A percentile compares a stretch with the other conserved stretches of the same genome.
Conservation (phyloP, 2,888 invertebrate genomes). For the Torymus tubicola region DNA sequence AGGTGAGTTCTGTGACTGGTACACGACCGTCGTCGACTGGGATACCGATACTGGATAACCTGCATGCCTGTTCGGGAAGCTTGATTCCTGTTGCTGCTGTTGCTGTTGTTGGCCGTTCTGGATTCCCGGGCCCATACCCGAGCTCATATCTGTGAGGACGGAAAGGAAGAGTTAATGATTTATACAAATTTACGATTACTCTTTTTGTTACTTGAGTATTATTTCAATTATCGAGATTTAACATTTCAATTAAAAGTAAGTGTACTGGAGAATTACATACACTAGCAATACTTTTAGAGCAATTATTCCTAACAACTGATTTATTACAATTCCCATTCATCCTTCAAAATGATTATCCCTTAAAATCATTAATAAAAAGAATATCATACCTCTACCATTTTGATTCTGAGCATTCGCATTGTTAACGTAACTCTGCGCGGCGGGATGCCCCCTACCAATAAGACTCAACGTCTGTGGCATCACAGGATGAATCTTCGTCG, state of each 20-base stretch:
- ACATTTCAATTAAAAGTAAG: no score
- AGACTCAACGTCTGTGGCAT: constrained; percentile 84
- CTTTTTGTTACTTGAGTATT: no score
- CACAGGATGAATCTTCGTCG: constrained; percentile 88
- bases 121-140: constrained; percentile 7
- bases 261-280: no score
- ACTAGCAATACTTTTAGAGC: no score
- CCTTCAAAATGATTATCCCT: background rate
- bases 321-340: background rate
- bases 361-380: no score
- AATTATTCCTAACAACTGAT: no score
- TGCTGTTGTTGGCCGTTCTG: constrained; percentile 58
- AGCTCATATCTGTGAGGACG: constrained; percentile 15
- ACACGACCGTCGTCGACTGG: constrained; percentile 47
- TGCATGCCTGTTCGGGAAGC: constrained; percentile 62
- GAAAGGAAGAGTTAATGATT: constrained; percentile 3
- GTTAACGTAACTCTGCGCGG: constrained; percentile 56
- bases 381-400: constrained; percentile 32
- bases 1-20: constrained; percentile 66
- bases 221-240: no score
- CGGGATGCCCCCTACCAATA: constrained; percentile 68
- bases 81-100: constrained; percentile 64
- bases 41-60: constrained; percentile 53
- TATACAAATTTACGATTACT: background rate
- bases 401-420: constrained; percentile 53